Evolutionary conservation across 2,113 vertebrate species (phyloP).

Genomic region (Mirounga angustirostris): DNA sequence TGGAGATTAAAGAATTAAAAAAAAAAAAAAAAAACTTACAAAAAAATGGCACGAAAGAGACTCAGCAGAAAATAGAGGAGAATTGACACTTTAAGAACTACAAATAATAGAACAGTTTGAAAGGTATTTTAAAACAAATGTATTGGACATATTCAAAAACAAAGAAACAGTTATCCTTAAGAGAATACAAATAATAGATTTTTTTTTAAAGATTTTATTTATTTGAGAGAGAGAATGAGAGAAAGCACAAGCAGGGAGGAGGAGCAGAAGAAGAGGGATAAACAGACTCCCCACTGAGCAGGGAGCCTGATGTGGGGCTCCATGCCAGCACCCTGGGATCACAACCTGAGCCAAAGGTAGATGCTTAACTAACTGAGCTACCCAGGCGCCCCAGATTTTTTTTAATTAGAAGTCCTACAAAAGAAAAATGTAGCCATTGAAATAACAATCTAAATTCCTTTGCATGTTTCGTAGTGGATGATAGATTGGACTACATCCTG

Average conservation of each 20-base stretch:
- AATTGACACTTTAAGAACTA: background rate
- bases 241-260: background rate
- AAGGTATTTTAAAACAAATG: constrained; percentile 3
- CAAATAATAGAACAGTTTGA: background rate
- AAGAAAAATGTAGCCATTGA: background rate
- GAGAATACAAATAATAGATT: background rate
- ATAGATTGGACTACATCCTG: background rate
- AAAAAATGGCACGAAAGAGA: background rate
- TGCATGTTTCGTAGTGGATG: background rate
- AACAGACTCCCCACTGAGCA: background rate
- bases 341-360: background rate
- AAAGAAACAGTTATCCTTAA: background rate
- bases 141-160: background rate
- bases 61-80: background rate
- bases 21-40: no score
- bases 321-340: background rate
- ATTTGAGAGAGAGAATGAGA: background rate
- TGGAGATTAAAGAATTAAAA: background rate
- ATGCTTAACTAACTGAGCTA: background rate
- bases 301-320: background rate
- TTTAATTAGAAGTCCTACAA: background rate
- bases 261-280: background rate
- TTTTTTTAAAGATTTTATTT: background rate
- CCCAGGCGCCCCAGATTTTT: background rate
- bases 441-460: background rate